Evolutionary conservation across 2,888 invertebrate genomes (phyloP).

Genomic region (Athalia cordata): DNA sequence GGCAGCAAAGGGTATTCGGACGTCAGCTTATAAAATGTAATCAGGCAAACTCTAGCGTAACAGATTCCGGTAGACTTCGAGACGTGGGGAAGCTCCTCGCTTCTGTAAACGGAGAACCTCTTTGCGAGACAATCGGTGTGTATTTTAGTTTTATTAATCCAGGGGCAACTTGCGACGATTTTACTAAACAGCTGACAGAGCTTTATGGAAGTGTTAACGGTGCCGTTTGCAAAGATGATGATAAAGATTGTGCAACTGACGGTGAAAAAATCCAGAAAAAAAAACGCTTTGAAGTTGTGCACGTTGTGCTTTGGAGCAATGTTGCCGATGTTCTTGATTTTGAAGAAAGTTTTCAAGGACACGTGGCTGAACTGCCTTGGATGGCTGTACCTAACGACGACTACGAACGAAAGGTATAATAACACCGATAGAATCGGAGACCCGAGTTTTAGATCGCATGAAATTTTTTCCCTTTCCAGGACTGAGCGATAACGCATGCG

Average conservation of each 20-base stretch:
- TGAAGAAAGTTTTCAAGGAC: slow-evolving; percentile 79
- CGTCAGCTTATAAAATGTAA: slow-evolving; percentile 67
- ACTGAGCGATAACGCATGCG: not conserved
- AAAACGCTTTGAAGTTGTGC: slow-evolving; percentile 79
- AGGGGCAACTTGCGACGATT: slow-evolving; percentile 81
- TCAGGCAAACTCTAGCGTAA: slow-evolving; percentile 56
- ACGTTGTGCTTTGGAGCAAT: slow-evolving; percentile 83
- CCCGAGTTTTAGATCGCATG: not conserved
- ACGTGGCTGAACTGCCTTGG: slow-evolving; percentile 81
- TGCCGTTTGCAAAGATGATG: slow-evolving; percentile 60
- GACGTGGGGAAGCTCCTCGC: slow-evolving; percentile 56
- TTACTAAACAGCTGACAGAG: slow-evolving; percentile 79
- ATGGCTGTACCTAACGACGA: slow-evolving; percentile 83
- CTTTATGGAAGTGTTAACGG: slow-evolving; percentile 73
- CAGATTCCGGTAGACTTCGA: slow-evolving; percentile 48
- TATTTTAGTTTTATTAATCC: slow-evolving; percentile 85
- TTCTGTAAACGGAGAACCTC: slow-evolving; percentile 56
- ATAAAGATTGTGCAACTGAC: slow-evolving; percentile 45
- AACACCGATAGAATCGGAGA: slow-evolving; percentile 46
- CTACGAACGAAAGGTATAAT: slow-evolving; percentile 80
- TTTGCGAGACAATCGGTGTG: slow-evolving; percentile 76
- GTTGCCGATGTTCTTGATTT: slow-evolving; percentile 79
- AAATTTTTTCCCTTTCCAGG: not conserved
- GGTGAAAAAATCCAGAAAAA: slow-evolving; percentile 53
- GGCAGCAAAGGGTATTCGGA: slow-evolving; percentile 70